A percentile compares a stretch with the other conserved stretches of the same genome.
Conservation (phyloP, 2,888 invertebrate genomes). For the Norana najaformis region DNA sequence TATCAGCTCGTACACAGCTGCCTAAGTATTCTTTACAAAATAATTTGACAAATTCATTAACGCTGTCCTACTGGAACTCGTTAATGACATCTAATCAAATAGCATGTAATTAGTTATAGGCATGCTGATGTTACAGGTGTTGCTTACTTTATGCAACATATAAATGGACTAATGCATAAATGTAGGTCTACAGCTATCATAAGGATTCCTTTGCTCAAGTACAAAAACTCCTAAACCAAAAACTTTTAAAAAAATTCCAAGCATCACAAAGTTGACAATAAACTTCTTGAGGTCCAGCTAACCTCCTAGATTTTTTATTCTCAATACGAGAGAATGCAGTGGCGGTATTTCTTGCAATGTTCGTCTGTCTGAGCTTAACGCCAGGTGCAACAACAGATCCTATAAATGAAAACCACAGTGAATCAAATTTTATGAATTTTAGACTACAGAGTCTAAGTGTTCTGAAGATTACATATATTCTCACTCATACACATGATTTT, state of each 20-base stretch:
- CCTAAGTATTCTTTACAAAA: no score
- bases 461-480: neutral
- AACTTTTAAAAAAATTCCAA: no score
- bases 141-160: no score
- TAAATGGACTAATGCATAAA: no score
- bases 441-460: neutral
- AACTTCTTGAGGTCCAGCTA: neutral
- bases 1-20: no score
- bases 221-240: no score
- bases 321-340: constrained; percentile 54
- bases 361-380: constrained; percentile 53
- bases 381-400: constrained; percentile 55
- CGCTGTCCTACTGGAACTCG: no score
- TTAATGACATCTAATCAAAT: no score
- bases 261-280: no score
- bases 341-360: constrained; percentile 47
- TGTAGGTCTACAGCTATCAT: no score
- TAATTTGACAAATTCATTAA: no score
- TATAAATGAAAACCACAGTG: constrained; percentile 42
- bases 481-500: neutral
- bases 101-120: neutral
- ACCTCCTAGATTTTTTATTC: constrained; percentile 65
- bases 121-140: neutral
- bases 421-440: neutral
- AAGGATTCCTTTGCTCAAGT: no score